Evolutionary conservation across 2,113 vertebrate genomes (phyloP), one percentile per base, ranked within the genome.

Genomic region (Hymenochirus boettgeri): DNA sequence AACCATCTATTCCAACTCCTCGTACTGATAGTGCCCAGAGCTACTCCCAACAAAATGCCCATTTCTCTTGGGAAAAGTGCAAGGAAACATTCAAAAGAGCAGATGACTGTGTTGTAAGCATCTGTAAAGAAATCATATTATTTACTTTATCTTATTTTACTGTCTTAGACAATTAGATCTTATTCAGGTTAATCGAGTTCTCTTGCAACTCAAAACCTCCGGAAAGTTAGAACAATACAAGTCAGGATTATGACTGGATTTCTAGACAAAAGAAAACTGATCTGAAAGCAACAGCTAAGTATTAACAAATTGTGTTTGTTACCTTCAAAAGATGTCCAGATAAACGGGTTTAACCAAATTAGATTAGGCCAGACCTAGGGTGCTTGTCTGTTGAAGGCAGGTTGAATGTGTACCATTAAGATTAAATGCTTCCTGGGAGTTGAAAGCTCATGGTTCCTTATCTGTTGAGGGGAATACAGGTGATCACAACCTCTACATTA

Each of bases 291-390:
- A 21, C 18, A 53, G 56, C 17, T 27, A 37, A 31, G 29, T 29
- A 67, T 45, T 46, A 58, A 60, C 65, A 53, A 67, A 53, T 67
- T 60, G 56, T 45, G 56, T 29, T 11, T 51, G 33, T 52, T 52
- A 60, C 65, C 47, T 67, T 60, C 65, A 59, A 67, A 67, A 52
- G 56, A 45, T 33, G 47, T 25, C 48, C 19, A 42, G 57, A 59
- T 67, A 67, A 67, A 60, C 65, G 53, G 65, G 65, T 67, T 67
- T 67, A 59, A 22, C 47, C 56, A 60, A 67, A 67, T 67, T 19
- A 53, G 65, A 67, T 67, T 67, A 67, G 22, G 45, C 24, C 13
- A 23, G 46, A 21, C 18, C 18, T 21, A 47, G 42, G 55, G 31
- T 59, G 47, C 58, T 51, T 39, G 55, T 57, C 21, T 51, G 35